A percentile compares a stretch with the other conserved stretches of the same genome.
These are phyloP conservation scores for Diarsia brunnea DNA, from an alignment of 2,888 invertebrate species.

Conservation along the genomic window DNA sequence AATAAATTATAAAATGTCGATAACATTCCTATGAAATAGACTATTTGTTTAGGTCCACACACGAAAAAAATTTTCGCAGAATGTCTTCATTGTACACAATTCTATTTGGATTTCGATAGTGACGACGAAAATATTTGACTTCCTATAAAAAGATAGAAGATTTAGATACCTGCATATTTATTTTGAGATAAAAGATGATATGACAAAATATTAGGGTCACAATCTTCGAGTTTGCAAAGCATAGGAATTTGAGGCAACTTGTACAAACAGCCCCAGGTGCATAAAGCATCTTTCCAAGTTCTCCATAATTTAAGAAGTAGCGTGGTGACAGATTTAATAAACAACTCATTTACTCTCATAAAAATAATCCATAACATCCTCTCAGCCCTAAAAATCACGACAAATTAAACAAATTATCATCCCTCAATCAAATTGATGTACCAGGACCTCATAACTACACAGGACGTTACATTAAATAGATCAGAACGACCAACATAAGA, in stretches of 20 bases:
- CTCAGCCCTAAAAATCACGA: slow-evolving; percentile 67
- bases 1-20: slow-evolving; percentile 39
- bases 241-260: background rate
- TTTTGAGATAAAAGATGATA: slow-evolving; percentile 19
- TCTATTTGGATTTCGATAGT: slow-evolving; percentile 69
- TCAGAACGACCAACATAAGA: slow-evolving; percentile 71
- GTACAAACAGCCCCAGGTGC: background rate
- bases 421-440: slow-evolving; percentile 73
- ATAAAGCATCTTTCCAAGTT: background rate
- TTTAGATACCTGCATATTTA: slow-evolving; percentile 46
- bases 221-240: background rate
- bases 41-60: slow-evolving; percentile 77
- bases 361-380: slow-evolving; percentile 73
- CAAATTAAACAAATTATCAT: slow-evolving; percentile 76
- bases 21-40: slow-evolving; percentile 33
- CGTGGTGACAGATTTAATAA: slow-evolving; percentile 3
- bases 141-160: slow-evolving; percentile 47
- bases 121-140: slow-evolving; percentile 57
- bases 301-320: background rate
- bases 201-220: slow-evolving; percentile 6
- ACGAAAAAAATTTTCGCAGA: slow-evolving; percentile 73
- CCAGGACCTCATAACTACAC: slow-evolving; percentile 69
- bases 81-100: slow-evolving; percentile 78
- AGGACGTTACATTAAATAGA: slow-evolving; percentile 80
- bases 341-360: slow-evolving; percentile 23